Percentiles rank a stretch among this genome's conserved stretches.
phyloP scores from a whole-genome alignment of 1,140 invertebrate genomes.

The Schlechtendalia chinensis region DNA sequence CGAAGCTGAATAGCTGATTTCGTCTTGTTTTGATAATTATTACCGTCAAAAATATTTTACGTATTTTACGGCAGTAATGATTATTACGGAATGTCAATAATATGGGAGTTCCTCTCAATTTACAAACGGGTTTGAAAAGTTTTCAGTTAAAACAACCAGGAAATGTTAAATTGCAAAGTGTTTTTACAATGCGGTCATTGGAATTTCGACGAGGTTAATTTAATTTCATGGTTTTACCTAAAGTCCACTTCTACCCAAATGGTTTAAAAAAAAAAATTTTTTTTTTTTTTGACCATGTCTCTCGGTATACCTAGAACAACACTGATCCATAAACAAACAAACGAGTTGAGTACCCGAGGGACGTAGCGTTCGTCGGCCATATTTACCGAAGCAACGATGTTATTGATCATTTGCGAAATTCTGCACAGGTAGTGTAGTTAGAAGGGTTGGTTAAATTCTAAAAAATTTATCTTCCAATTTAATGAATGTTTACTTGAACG shows the following conservation, averaged over 20 bases:
- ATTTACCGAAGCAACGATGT: background rate
- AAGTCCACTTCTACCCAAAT: background rate
- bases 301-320: conserved; percentile 24
- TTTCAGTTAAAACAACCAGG: background rate
- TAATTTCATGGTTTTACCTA: background rate
- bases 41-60: background rate
- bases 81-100: background rate
- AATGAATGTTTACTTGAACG: conserved; percentile 68
- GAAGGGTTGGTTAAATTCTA: background rate
- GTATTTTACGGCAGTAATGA: background rate
- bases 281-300: background rate
- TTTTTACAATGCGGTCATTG: conserved; percentile 2
- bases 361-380: background rate
- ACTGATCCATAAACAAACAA: conserved; percentile 12
- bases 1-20: too few species aligned
- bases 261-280: too few species aligned
- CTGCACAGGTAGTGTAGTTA: background rate
- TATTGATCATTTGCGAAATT: background rate
- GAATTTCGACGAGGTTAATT: background rate
- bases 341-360: background rate
- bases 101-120: background rate
- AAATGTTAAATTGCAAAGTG: conserved; percentile 8
- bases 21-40: background rate
- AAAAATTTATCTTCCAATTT: conserved; percentile 4
- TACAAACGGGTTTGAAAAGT: background rate